Evolutionary conservation across 2,797 vertebrate genomes (phyloP), one percentile per base, ranked within the genome.

Genomic region (Benthosema pterotum): DNA sequence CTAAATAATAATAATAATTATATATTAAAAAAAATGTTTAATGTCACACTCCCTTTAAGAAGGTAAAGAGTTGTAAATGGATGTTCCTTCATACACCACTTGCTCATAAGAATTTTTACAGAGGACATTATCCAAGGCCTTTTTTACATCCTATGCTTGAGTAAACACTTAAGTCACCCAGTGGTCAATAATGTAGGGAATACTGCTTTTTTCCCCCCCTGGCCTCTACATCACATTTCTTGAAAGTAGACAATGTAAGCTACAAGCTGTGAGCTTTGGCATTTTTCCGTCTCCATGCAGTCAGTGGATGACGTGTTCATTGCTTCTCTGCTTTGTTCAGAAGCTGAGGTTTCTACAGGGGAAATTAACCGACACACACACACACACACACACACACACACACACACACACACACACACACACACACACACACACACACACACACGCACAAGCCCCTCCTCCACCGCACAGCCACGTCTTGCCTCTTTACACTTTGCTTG

Each of bases 401-500:
- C 32, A 38, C 32, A 11, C 32, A 38, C 32, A 11, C 32, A 38
- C 32, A 11, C 32, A 38, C 32, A 38, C 32, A 38, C 32, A 38
- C 32, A 38, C 32, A 38, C 32, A 38, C 32, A 38, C 32, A 11
- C 32, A 38, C 28, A 32, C 28, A 6, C 28, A n/a, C 11, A 57
- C 5, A n/a, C 46, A 72, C 63, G 49, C 56, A 58, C 11, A 58
- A 38, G 57, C 65, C 61, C 47, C 52, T 64, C n/a, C 65, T 71
- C 46, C 32, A 63, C 62, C 63, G 52, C 57, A 7, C 76, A 69
- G 77, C 77, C 72, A n/a, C 77, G 58, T 72, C 71, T 74, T 74
- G 57, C 71, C 80, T 77, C 75, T 82, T 84, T 82, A 64, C 72
- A 70, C 75, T 80, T 83, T 79, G 83, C 83, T 83, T 79, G 83